Conservation (phyloP, 2,113 vertebrate genomes). For the Aix galericulata region DNA sequence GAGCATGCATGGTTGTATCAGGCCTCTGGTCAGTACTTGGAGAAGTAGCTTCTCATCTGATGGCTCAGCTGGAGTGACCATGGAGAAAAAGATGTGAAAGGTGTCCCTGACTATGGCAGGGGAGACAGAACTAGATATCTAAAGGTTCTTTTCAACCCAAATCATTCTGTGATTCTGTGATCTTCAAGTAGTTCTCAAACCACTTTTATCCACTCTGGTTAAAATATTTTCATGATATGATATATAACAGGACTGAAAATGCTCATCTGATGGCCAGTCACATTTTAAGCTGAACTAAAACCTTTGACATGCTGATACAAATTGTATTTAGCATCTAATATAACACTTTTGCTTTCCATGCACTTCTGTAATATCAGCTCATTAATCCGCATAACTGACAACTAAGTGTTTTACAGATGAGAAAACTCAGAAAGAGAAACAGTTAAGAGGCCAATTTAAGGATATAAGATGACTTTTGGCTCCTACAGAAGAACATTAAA, state of each 20-base stretch:
- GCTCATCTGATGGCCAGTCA: fast-evolving
- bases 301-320: neutral
- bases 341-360: neutral
- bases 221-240: neutral
- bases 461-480: neutral
- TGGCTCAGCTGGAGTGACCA: too few species aligned
- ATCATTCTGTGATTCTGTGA: neutral
- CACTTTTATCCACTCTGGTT: neutral
- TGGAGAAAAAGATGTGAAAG: neutral
- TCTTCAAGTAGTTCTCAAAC: neutral
- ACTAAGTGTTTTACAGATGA: neutral
- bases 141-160: neutral
- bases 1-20: neutral
- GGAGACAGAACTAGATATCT: neutral
- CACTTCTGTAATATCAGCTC: neutral
- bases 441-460: neutral
- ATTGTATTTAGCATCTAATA: neutral
- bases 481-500: neutral
- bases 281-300: neutral
- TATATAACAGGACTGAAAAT: neutral
- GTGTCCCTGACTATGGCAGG: too few species aligned
- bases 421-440: neutral
- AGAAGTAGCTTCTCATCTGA: neutral
- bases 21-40: neutral
- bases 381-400: neutral